These are phyloP conservation scores for Enteromius mattozi DNA, from an alignment of 2,797 vertebrate genomes.

Conservation along the genomic window DNA sequence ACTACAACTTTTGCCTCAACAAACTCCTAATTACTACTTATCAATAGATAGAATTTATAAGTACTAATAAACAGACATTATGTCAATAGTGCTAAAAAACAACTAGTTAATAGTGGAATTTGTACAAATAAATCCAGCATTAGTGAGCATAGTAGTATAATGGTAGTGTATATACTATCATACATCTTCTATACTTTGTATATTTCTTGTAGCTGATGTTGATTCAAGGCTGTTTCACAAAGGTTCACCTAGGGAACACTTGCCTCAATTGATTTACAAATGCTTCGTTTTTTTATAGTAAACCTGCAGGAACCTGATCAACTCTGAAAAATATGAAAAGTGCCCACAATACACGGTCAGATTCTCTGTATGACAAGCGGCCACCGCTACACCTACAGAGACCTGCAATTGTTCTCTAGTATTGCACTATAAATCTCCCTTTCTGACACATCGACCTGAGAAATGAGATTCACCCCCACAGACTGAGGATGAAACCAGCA, in stretches of 20 bases:
- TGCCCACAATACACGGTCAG: neutral
- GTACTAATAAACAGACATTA: neutral
- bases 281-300: slow-evolving; percentile 1
- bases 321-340: slow-evolving; percentile 10
- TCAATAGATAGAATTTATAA: neutral
- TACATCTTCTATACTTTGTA: neutral
- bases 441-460: neutral
- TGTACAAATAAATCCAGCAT: neutral
- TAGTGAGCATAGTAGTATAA: neutral
- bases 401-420: slow-evolving; percentile 18
- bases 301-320: neutral
- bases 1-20: neutral
- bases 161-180: neutral
- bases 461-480: neutral
- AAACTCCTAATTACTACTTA: neutral
- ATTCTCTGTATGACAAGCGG: neutral
- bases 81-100: neutral
- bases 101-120: neutral
- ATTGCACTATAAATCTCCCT: slow-evolving; percentile 31
- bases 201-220: neutral
- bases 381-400: slow-evolving; percentile 11
- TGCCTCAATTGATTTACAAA: neutral
- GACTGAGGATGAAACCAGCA: slow-evolving; percentile 27
- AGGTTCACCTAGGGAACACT: neutral
- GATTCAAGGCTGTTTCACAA: neutral